phyloP scores from a whole-genome alignment of 2,888 invertebrate species.

The Spodoptera picta region DNA sequence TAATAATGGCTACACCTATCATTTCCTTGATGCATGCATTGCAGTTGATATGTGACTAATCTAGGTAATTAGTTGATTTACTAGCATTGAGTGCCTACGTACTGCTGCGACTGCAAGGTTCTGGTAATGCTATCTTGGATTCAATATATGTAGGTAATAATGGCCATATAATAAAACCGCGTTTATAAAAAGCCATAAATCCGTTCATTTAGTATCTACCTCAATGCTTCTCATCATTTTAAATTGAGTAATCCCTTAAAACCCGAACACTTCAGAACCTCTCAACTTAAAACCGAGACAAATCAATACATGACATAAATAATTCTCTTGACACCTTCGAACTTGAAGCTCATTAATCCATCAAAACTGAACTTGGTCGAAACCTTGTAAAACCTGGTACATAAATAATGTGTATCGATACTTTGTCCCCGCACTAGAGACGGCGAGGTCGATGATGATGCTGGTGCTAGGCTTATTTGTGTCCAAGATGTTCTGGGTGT shows the following conservation, averaged over 20 bases:
- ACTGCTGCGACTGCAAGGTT: no score
- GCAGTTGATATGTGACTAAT: no score
- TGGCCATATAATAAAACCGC: no score
- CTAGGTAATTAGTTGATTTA: no score
- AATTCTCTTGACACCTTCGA: constrained; percentile 35
- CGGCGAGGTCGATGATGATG: constrained; percentile 27
- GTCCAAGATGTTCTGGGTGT: constrained; percentile 66
- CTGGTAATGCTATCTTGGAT: no score
- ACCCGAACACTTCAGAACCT: background rate
- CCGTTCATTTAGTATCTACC: background rate
- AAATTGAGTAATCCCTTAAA: constrained; percentile 9
- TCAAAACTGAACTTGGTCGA: constrained; percentile 11
- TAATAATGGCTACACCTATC: no score
- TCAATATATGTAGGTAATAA: no score
- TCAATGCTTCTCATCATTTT: background rate
- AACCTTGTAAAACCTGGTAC: constrained; percentile 9
- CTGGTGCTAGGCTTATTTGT: constrained; percentile 17
- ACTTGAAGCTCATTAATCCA: constrained; percentile 25
- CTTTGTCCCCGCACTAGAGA: constrained; percentile 45
- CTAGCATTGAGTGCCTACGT: no score
- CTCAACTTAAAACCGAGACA: constrained; percentile 7
- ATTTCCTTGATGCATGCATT: no score
- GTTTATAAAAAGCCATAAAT: background rate
- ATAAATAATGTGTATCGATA: constrained; percentile 15
- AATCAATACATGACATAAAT: constrained; percentile 38